These are phyloP conservation scores for Eupsilia transversa DNA, from an alignment of 2,888 invertebrate species.

Conservation along the genomic window DNA sequence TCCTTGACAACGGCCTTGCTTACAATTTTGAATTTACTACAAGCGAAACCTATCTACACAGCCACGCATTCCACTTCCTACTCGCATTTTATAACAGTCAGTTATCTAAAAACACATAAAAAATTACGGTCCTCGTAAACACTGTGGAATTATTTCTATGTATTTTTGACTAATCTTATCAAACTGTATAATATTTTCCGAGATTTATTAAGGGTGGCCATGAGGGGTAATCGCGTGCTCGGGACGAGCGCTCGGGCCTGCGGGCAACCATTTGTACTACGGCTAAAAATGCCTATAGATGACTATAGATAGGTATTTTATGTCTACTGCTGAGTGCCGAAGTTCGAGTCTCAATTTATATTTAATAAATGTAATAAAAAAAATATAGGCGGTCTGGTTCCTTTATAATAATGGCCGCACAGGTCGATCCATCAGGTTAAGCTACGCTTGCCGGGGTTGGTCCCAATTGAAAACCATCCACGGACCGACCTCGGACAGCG, in stretches of 20 bases:
- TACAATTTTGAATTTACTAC: conserved; percentile 18
- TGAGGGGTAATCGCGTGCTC: conserved; percentile 35
- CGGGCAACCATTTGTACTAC: conserved; percentile 11
- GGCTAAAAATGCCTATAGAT: not conserved
- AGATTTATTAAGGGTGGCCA: conserved; percentile 32
- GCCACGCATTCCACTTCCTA: conserved; percentile 34
- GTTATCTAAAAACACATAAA: conserved; percentile 49
- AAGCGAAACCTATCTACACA: not conserved
- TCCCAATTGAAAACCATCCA: too few species aligned
- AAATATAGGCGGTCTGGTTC: too few species aligned
- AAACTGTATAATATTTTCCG: conserved; percentile 52
- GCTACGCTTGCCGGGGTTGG: too few species aligned
- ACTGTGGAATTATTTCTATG: conserved; percentile 57
- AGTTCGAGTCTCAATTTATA: conserved; percentile 1
- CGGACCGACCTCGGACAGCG: not conserved
- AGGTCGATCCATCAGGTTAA: too few species aligned
- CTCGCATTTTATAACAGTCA: conserved; percentile 23
- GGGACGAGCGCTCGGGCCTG: conserved; percentile 6
- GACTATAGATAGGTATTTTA: conserved; percentile 3
- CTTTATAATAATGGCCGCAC: too few species aligned
- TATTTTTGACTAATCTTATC: conserved; percentile 62
- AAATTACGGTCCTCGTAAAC: conserved; percentile 56
- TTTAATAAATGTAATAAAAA: too few species aligned
- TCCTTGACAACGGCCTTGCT: conserved; percentile 41
- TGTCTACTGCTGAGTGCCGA: conserved; percentile 15